Evolutionary conservation across 37 sponge, comb jelly and placozoan species (phyloP), one percentile per base, ranked within the genome.

Genomic region (Mnemiopsis leidyi): DNA sequence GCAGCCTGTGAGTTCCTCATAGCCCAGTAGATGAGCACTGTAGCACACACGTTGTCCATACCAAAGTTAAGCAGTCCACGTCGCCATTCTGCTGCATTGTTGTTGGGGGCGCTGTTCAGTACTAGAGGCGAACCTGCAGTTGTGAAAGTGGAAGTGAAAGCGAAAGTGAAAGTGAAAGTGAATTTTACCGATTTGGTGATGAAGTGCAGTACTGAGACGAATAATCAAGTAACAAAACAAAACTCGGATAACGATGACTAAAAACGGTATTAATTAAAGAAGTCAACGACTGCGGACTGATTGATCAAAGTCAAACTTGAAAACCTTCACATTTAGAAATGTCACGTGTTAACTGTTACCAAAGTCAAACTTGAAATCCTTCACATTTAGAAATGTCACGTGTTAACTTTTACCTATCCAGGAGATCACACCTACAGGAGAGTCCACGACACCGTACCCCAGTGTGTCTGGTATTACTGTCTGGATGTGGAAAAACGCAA

Each of bases 401-500:
- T 61, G 68, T 61, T 18, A n/a, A 73, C 76, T 26, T 20, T 38
- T 21, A 40, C 90, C 90, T 20, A 85, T 85, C 90, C 90, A 85
- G 40, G 61, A 38, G 30, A 85, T 85, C 5, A 85, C 48, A 23
- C 90, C 90, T 0, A 40, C 28, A 32, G 90, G 90, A 5, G 90
- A 85, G 35, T 85, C 90, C 25, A 40, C 90, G 0, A 40, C 29
- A 36, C 48, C 90, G 61, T 85, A 85, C 39, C 90, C 90, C 29
- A 85, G 24, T 9, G 90, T 40, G 90, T 85, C 90, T 16, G 61
- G 61, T 37, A 85, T 85, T 20, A 85, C 90, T 9, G 61, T 85
- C 30, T 85, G 90, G 36, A 40, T 37, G 90, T 85, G 90, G 90
- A 85, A 85, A 38, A 36, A 85, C 25, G 90, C 90, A 38, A 85